Evolutionary conservation across 1,140 invertebrate species (phyloP), one percentile per base, ranked within the genome.

Genomic region (Lepidurus couesii): DNA sequence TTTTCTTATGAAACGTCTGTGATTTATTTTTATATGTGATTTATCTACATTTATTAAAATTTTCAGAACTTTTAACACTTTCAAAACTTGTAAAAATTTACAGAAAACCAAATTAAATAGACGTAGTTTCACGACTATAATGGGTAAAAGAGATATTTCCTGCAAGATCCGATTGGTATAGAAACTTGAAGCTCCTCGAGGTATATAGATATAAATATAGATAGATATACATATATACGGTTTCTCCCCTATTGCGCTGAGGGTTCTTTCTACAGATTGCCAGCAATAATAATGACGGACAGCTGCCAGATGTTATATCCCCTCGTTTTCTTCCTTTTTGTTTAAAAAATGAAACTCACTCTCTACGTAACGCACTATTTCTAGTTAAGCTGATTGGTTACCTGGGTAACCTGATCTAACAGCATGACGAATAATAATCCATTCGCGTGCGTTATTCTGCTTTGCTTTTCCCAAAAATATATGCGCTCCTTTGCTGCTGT

Each of bases 371-470:
- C 53, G 53, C 53, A 65, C 16, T 65, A 65, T 65, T 13, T 21
- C 53, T 65, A 9, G 53, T 65, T 34, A 65, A 65, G 53, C 53
- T 65, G 53, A 65, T 65, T 1, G 53, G 53, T 65, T 65, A 65
- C 53, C 53, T 65, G 53, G 53, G 53, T 21, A 65, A 65, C 53
- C 53, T 65, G 53, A 65, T 65, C 13, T 65, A 65, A 65, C 53
- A 65, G 53, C 53, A 65, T 21, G 53, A 13, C 53, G 53, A 65
- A 65, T 21, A 65, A 65, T 65, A 65, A 65, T 65, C 53, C 53
- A 65, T 65, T 65, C 53, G 53, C 53, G 5, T 65, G 53, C 10
- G 21, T 34, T 34, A 34, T 34, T 34, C 34, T 65, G 8, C 53
- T 16, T 21, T 16, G 53, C 13, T 65, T 21, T 16, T 65, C 53